Percentiles rank a stretch among this genome's conserved stretches.
Conservation (phyloP, 2,113 vertebrate genomes). For the Pterophyllum scalare region DNA sequence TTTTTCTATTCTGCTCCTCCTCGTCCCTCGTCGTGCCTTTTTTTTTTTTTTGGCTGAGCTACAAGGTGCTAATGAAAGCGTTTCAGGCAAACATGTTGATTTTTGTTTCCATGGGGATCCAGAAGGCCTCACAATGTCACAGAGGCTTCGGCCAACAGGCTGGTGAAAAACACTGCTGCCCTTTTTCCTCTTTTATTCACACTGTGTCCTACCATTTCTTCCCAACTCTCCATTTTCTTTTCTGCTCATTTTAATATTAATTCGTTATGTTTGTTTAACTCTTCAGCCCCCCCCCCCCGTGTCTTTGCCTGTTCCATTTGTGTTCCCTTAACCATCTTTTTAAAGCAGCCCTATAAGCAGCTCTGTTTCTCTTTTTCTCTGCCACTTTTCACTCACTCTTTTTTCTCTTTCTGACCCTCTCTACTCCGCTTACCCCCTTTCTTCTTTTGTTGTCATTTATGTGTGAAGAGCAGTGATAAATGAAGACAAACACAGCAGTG, state of each 20-base stretch:
- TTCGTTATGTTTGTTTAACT: neutral
- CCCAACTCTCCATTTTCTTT: neutral
- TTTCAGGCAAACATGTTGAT: constrained; percentile 73
- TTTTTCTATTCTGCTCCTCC: constrained; percentile 51
- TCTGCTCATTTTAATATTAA: neutral
- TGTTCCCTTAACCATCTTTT: constrained; percentile 2
- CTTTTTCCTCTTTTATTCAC: constrained; percentile 10
- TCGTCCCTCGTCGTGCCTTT: constrained; percentile 43
- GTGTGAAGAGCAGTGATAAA: constrained; percentile 80
- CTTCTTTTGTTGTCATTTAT: constrained; percentile 64
- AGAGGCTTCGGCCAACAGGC: constrained; percentile 60
- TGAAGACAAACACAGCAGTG: constrained; percentile 64
- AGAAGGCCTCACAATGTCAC: constrained; percentile 70
- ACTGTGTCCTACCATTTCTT: neutral
- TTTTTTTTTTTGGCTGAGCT: constrained; percentile 51
- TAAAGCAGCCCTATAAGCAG: neutral
- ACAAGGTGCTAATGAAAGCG: constrained; percentile 67
- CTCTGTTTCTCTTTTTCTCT: constrained; percentile 27
- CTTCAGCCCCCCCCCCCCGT: neutral
- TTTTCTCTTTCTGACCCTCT: constrained; percentile 34
- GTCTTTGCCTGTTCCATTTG: neutral
- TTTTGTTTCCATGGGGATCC: constrained; percentile 70
- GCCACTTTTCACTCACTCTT: constrained; percentile 28
- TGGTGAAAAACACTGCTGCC: constrained; percentile 31
- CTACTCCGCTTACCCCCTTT: constrained; percentile 49